phyloP scores from a whole-genome alignment of 1,140 invertebrate genomes.

The Diorhabda elongata region DNA sequence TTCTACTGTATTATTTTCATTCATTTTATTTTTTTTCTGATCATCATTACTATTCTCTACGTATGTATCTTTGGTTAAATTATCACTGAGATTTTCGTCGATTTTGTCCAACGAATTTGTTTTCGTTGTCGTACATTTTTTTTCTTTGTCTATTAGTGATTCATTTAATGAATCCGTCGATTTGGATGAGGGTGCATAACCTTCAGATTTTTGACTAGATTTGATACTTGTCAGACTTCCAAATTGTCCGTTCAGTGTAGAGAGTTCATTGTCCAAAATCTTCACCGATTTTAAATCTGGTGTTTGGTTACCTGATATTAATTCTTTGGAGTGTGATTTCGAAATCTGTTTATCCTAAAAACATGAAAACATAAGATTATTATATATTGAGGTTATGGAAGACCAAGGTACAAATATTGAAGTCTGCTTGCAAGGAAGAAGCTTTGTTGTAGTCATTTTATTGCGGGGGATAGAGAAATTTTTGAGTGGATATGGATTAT shows the following conservation, averaged over 20 bases:
- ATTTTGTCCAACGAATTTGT: background rate
- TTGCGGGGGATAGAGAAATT: too few species aligned
- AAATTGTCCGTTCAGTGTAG: background rate
- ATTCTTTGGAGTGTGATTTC: background rate
- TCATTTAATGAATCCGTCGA: background rate
- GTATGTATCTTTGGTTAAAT: background rate
- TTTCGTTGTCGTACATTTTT: background rate
- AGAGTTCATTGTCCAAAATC: background rate
- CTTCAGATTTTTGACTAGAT: background rate
- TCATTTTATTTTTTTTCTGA: too few species aligned
- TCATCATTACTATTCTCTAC: too few species aligned
- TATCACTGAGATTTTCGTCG: background rate
- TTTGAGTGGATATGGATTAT: too few species aligned
- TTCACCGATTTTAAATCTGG: background rate
- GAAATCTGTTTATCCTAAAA: background rate
- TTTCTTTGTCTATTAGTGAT: background rate
- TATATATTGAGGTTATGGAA: too few species aligned
- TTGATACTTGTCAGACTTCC: background rate
- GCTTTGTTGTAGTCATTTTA: too few species aligned
- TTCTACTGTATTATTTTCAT: too few species aligned
- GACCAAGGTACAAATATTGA: too few species aligned
- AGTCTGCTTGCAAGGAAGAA: too few species aligned
- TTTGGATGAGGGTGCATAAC: background rate
- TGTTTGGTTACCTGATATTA: background rate
- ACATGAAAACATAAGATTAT: background rate